Evolutionary conservation across 2,113 vertebrate species (phyloP).

Genomic region (Ammospiza caudacuta): DNA sequence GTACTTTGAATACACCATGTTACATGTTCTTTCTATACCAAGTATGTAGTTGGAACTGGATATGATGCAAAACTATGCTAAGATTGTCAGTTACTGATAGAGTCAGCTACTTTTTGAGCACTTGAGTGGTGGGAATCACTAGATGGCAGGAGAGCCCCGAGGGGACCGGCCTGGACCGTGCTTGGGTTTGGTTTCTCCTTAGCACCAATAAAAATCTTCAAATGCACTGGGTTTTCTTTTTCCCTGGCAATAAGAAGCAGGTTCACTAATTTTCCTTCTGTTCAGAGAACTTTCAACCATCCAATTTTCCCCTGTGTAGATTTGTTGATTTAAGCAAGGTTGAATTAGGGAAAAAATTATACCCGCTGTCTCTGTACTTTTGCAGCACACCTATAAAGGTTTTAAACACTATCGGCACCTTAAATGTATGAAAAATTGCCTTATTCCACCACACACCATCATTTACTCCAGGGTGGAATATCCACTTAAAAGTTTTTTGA

Average conservation of each 20-base stretch:
- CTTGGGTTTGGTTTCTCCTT: neutral
- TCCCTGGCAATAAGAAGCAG: rapidly evolving
- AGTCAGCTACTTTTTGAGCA: neutral
- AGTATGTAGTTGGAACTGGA: too few species aligned
- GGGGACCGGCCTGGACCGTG: rapidly evolving
- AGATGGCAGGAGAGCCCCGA: constrained; percentile 71
- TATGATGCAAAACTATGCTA: rapidly evolving
- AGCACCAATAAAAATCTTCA: too few species aligned
- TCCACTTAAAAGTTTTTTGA: constrained; percentile 56
- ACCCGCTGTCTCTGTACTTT: neutral
- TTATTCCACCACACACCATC: neutral
- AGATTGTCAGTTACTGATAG: too few species aligned
- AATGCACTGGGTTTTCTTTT: rapidly evolving
- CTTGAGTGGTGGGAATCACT: neutral
- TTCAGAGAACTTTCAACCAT: neutral
- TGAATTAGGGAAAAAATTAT: neutral
- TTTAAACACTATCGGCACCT: neutral
- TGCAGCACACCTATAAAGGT: neutral
- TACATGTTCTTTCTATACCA: too few species aligned
- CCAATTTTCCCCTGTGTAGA: rapidly evolving
- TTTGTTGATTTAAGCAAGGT: neutral
- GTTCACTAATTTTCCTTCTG: too few species aligned
- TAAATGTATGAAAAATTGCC: neutral
- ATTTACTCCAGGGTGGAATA: constrained; percentile 37
- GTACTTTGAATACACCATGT: too few species aligned